phyloP scores from a whole-genome alignment of 2,113 vertebrate genomes.

The Pogonocichla stellata region DNA sequence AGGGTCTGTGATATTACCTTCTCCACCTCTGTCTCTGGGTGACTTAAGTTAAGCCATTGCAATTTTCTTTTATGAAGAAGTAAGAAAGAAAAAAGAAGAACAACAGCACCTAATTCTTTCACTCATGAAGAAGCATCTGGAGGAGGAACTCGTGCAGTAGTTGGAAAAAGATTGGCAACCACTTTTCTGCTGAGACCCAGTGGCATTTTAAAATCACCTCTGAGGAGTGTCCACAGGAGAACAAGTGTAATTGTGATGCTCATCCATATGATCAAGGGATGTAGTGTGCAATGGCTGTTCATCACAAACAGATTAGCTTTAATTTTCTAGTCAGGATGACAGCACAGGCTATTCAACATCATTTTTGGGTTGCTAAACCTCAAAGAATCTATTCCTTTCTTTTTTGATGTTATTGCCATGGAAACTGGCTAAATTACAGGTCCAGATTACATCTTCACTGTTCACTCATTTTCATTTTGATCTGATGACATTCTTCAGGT shows the following conservation, averaged over 20 bases:
- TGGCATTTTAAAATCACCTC: not conserved
- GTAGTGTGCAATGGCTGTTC: not conserved
- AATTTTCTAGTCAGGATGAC: not conserved
- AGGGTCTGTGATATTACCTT: not conserved
- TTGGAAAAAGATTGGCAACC: not conserved
- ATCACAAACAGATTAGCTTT: not conserved
- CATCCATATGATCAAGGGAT: not conserved
- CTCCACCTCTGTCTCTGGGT: not conserved
- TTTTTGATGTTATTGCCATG: not conserved
- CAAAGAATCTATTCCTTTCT: not conserved
- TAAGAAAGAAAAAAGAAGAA: not conserved
- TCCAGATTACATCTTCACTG: not conserved
- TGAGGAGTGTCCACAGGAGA: not conserved
- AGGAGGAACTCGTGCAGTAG: not conserved
- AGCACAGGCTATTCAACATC: not conserved
- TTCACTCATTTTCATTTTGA: not conserved
- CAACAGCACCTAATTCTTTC: not conserved
- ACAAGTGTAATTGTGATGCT: not conserved
- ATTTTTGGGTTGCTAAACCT: not conserved
- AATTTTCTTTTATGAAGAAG: not conserved
- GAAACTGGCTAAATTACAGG: constrained; percentile 2
- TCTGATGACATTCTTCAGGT: not conserved
- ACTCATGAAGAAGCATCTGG: not conserved
- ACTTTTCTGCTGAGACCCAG: not conserved
- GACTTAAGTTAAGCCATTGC: not conserved